Base-by-base conservation (phyloP, 1,140 invertebrate species). In the Caenorhabditis brenneri region DNA sequence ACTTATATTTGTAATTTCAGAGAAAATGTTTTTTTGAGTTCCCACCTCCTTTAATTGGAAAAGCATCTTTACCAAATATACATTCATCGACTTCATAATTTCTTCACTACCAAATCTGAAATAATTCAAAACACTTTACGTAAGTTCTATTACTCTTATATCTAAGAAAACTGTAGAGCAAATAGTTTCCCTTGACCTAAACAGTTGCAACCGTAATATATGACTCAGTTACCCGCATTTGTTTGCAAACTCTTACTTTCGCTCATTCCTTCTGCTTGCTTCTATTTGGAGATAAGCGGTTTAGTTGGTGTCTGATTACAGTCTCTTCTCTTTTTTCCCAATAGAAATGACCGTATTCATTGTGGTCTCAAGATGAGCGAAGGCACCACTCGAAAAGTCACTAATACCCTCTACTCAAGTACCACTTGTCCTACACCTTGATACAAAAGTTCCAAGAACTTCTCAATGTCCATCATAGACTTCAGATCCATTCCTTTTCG, bases 361-460 rank as follows among this genome's bases (percentile, higher is more conserved):
- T 74, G n/a, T 74, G n/a, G 1, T 74, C 36, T 74, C 36, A 33
- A 65, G 31, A 65, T 19, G 58, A 42, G 24, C 9, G 65, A 46
- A 74, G 36, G 58, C 29, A 65, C 36, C 65, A 74, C 65, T 74
- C 65, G 36, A 74, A 24, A 74, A 42, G 65, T 74, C 65, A 74
- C 65, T 74, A 74, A 74, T 74, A 74, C 65, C 65, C 65, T n/a
- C 19, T 74, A 74, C 65, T 74, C 65, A 74, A 74, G 65, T 74
- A 24, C 65, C 65, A 74, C 65, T 74, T 74, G 65, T 74, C 65
- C 65, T 74, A 74, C 65, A 74, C 65, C 65, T 74, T 74, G 65
- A 74, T 74, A 74, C 65, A 74, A 42, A 74, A 74, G 22, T 42
- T 42, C 36, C 22, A 74, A 74, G 65, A 74, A 46, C 36, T 46